These are phyloP conservation scores for Parus major DNA, from an alignment of 2,113 vertebrate genomes.

Conservation along the genomic window DNA sequence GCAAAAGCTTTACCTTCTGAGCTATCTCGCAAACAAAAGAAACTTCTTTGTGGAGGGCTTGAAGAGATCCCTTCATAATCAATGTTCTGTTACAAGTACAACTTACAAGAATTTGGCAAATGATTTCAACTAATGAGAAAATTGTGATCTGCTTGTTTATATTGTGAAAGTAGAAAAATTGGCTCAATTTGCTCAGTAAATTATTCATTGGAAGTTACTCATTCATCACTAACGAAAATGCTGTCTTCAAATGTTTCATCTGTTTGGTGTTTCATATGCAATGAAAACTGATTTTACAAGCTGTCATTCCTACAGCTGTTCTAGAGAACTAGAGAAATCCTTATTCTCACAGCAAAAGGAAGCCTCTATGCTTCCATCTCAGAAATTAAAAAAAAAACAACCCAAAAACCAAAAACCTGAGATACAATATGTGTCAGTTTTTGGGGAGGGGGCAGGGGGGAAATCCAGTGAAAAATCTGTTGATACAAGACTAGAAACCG, in stretches of 20 bases:
- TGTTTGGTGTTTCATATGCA: neutral
- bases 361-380: neutral
- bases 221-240: constrained; percentile 1
- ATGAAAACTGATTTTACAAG: neutral
- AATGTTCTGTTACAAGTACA: neutral
- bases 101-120: neutral
- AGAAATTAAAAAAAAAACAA: neutral
- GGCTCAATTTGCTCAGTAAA: neutral
- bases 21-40: neutral
- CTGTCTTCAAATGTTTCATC: neutral
- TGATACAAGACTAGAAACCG: neutral
- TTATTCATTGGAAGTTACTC: constrained; percentile 30
- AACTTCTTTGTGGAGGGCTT: neutral
- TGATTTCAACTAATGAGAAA: constrained; percentile 4
- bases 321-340: neutral
- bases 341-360: neutral
- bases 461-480: neutral
- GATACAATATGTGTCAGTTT: fast-evolving
- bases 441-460: neutral
- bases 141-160: neutral
- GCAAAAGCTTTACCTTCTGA: neutral
- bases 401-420: neutral
- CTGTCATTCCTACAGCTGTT: neutral
- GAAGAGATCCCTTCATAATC: neutral
- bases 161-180: neutral